Base-by-base conservation (phyloP, 2,888 invertebrate species). In the Volucella bombylans region DNA sequence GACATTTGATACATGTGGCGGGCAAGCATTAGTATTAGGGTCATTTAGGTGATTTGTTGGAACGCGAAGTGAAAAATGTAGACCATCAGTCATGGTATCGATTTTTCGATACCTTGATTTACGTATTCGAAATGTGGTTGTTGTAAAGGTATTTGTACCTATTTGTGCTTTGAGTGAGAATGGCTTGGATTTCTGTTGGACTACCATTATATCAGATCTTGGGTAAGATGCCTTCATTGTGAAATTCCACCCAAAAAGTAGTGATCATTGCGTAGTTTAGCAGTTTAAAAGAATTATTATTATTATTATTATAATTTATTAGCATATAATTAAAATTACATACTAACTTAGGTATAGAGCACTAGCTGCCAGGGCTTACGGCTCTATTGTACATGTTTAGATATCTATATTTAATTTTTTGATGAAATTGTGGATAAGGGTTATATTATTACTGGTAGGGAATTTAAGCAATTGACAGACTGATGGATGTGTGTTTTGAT, bases 1-100 rank as follows among this genome's bases (percentile, higher is more conserved):
- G 55, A 11, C 68, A 11, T 41, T 61, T 50, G 38, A 54, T 38
- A 23, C 52, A 18, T 55, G 64, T 54, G n/a, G 9, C 11, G 18
- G 0, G 12, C 54, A 14, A 31, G 18, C 41, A 14, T 11, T 67
- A 18, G 14, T 47, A 54, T 45, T 49, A 67, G 47, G 52, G 77
- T 61, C 71, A 72, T 82, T 82, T 78, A 55, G 78, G 49, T 78
- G 82, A 82, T 82, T 78, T 82, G 78, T 82, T 72, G 15, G 78
- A 78, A 61, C 41, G 38, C 45, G 62, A 72, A 55, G 72, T 82
- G 67, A 78, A 78, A 82, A 82, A 82, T 82, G 65, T 50, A 18
- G 61, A 39, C 78, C 62, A 82, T 78, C 72, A 65, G 65, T 78
- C 9, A 18, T 41, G 38, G 41, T 82, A 82, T 82, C 55, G 82